These are phyloP conservation scores for Sicus ferrugineus DNA, from an alignment of 2,888 invertebrate species.

Conservation along the genomic window DNA sequence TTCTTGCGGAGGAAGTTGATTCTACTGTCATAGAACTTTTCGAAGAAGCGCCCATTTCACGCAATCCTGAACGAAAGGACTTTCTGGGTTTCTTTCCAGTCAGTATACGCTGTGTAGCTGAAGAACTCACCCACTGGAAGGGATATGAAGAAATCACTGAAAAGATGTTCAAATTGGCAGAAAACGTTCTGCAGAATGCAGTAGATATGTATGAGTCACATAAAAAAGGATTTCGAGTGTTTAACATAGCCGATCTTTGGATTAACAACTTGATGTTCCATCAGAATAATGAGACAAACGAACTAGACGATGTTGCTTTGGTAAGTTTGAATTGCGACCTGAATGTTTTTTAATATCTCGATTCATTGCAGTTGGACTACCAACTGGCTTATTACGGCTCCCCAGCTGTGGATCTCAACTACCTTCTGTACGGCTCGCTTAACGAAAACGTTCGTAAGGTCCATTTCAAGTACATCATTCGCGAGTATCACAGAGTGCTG, in stretches of 20 bases:
- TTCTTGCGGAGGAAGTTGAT: conserved; percentile 51
- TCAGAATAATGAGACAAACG: conserved; percentile 55
- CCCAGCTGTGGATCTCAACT: conserved; percentile 61
- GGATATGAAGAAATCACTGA: conserved; percentile 60
- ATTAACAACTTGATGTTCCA: conserved; percentile 62
- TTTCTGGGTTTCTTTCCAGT: conserved; percentile 60
- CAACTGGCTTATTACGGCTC: conserved; percentile 62
- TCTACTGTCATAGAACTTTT: conserved; percentile 58
- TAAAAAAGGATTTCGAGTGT: conserved; percentile 54
- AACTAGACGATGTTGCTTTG: conserved; percentile 59
- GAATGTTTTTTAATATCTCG: neutral
- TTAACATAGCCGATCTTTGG: conserved; percentile 62
- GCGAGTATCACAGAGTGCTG: conserved; percentile 58
- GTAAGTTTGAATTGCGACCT: conserved; percentile 44
- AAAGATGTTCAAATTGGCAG: conserved; percentile 59
- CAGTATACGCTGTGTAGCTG: conserved; percentile 59
- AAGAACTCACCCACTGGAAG: conserved; percentile 59
- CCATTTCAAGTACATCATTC: conserved; percentile 58
- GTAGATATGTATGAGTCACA: conserved; percentile 55
- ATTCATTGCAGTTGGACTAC: conserved; percentile 55
- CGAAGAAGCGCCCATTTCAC: conserved; percentile 58
- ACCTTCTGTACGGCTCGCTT: conserved; percentile 59
- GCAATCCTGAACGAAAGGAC: conserved; percentile 60
- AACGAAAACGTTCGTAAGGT: conserved; percentile 61
- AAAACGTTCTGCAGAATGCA: conserved; percentile 57